These are phyloP conservation scores for Thamnophis sirtalis DNA, from an alignment of 2,113 vertebrate genomes.

Conservation along the genomic window DNA sequence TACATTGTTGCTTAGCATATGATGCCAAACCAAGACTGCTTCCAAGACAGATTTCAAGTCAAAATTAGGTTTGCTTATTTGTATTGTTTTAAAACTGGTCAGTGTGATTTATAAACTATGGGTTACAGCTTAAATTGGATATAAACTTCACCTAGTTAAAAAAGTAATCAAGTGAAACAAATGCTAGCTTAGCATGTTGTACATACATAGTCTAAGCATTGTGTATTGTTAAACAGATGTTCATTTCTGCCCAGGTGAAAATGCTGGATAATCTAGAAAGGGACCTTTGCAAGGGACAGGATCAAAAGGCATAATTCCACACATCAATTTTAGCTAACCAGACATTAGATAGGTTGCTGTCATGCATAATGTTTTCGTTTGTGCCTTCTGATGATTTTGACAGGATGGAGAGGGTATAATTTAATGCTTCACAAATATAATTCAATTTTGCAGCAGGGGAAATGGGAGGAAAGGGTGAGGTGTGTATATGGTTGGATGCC, in stretches of 20 bases:
- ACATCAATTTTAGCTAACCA: neutral
- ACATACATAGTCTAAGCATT: neutral
- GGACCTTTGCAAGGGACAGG: neutral
- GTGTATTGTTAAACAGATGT: neutral
- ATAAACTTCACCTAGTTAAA: neutral
- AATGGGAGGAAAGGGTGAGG: neutral
- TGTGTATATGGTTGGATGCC: neutral
- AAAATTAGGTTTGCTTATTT: neutral
- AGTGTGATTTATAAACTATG: neutral
- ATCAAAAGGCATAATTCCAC: neutral
- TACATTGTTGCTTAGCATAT: neutral
- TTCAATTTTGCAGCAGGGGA: neutral
- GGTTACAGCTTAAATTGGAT: neutral
- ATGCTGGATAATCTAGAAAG: neutral
- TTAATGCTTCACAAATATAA: neutral
- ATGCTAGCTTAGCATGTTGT: neutral
- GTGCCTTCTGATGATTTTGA: neutral
- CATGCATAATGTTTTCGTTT: neutral
- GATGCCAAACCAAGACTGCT: neutral
- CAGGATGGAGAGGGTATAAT: neutral
- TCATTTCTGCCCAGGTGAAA: neutral
- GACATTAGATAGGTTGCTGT: neutral
- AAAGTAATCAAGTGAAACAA: neutral
- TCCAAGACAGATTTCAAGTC: neutral
- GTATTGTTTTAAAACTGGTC: neutral